phyloP scores from a whole-genome alignment of 2,888 invertebrate species.

The Standfussiana lucernea region DNA sequence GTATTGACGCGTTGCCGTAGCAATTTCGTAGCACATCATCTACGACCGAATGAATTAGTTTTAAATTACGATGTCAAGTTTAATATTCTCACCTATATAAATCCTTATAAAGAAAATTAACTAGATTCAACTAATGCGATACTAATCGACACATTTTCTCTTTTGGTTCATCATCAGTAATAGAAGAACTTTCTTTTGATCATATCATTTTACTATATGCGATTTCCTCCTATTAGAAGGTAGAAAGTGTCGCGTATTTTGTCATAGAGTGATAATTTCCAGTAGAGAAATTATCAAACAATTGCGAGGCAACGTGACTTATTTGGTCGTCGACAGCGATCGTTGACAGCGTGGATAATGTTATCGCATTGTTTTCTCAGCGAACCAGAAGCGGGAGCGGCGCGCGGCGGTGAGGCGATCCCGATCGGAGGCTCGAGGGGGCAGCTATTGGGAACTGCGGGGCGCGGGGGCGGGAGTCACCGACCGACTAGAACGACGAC shows the following conservation, averaged over 20 bases:
- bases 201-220: slow-evolving; percentile 63
- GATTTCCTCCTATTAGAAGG: slow-evolving; percentile 56
- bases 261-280: slow-evolving; percentile 75
- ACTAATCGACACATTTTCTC: slow-evolving; percentile 64
- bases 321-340: slow-evolving; percentile 79
- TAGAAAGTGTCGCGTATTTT: slow-evolving; percentile 70
- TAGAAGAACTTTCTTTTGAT: slow-evolving; percentile 69
- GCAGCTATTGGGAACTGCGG: slow-evolving; percentile 29
- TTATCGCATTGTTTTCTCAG: slow-evolving; percentile 78
- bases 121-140: slow-evolving; percentile 52
- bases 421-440: slow-evolving; percentile 60
- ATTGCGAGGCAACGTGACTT: slow-evolving; percentile 76
- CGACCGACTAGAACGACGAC: slow-evolving; percentile 81
- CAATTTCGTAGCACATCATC: slow-evolving; percentile 61
- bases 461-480: slow-evolving; percentile 69
- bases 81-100: slow-evolving; percentile 37
- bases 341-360: slow-evolving; percentile 83
- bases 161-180: slow-evolving; percentile 51
- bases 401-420: slow-evolving; percentile 67
- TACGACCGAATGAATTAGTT: slow-evolving; percentile 29
- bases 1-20: slow-evolving; percentile 54
- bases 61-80: slow-evolving; percentile 22
- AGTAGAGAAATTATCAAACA: slow-evolving; percentile 72
- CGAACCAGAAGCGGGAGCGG: slow-evolving; percentile 70
- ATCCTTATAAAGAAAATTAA: slow-evolving; percentile 55